Conservation (phyloP, 2,113 vertebrate species). For the Cyanoramphus novaezelandiae region DNA sequence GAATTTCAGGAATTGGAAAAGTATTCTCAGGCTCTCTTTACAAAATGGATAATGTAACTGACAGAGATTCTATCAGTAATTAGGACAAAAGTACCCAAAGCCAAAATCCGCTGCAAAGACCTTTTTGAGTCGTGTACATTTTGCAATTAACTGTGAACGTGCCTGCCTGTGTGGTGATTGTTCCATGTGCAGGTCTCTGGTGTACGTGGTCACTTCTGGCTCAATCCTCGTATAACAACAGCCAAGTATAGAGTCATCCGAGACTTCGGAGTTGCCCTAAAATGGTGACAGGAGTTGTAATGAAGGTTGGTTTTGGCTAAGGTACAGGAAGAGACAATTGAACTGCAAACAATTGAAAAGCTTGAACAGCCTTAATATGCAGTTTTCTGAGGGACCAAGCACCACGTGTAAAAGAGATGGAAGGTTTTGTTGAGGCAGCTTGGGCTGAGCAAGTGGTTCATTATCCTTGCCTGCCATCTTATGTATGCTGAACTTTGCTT, state of each 20-base stretch:
- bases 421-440: not conserved
- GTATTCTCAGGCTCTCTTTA: not conserved
- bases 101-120: not conserved
- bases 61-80: not conserved
- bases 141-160: not conserved
- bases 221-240: not conserved
- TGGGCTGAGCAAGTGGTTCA: not conserved
- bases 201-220: not conserved
- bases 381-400: not conserved
- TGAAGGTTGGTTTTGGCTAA: not conserved
- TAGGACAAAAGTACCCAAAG: not conserved
- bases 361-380: not conserved
- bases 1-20: constrained; percentile 17
- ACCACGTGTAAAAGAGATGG: not conserved
- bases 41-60: not conserved
- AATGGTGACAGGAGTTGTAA: not conserved
- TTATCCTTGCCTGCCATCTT: not conserved
- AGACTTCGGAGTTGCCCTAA: not conserved
- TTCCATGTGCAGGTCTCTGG: not conserved
- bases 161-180: not conserved
- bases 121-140: not conserved
- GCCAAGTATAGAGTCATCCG: not conserved
- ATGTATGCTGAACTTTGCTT: not conserved
- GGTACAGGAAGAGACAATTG: not conserved
- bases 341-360: not conserved